phyloP scores from a whole-genome alignment of 2,888 invertebrate genomes.

The Tetanocera ferruginea region DNA sequence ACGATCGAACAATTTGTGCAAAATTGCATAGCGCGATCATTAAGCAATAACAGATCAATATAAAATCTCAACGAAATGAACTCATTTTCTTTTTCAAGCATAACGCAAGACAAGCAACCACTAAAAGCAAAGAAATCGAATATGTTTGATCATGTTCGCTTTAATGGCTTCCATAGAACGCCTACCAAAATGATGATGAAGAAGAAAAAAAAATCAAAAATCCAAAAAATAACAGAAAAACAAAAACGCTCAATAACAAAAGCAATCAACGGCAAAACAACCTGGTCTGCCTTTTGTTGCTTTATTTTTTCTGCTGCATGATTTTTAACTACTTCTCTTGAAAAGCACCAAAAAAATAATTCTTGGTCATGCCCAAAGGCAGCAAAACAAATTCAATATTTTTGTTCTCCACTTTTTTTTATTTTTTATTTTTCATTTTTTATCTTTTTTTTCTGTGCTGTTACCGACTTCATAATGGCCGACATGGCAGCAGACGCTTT shows the following conservation, averaged over 20 bases:
- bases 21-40: conserved; percentile 16
- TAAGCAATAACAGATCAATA: conserved; percentile 38
- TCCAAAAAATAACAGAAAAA: not conserved
- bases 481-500: conserved; percentile 3
- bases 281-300: not conserved
- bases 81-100: conserved; percentile 29
- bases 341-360: conserved; percentile 22
- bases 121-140: conserved; percentile 29
- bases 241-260: not conserved
- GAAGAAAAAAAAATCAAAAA: not conserved
- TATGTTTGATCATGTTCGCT: conserved; percentile 39
- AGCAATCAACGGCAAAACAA: conserved; percentile 26
- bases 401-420: not conserved
- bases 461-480: conserved; percentile 33
- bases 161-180: conserved; percentile 38
- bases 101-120: not conserved
- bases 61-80: conserved; percentile 30
- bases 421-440: too few relatives aligned
- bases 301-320: not conserved
- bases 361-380: conserved; percentile 27
- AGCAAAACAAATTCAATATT: conserved; percentile 33
- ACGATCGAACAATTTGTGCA: not conserved
- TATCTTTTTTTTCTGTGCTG: too few relatives aligned
- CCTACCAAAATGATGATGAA: conserved; percentile 15
- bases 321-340: conserved; percentile 22